Base-by-base conservation (phyloP, 2,113 vertebrate species). In the Prinia subflava region DNA sequence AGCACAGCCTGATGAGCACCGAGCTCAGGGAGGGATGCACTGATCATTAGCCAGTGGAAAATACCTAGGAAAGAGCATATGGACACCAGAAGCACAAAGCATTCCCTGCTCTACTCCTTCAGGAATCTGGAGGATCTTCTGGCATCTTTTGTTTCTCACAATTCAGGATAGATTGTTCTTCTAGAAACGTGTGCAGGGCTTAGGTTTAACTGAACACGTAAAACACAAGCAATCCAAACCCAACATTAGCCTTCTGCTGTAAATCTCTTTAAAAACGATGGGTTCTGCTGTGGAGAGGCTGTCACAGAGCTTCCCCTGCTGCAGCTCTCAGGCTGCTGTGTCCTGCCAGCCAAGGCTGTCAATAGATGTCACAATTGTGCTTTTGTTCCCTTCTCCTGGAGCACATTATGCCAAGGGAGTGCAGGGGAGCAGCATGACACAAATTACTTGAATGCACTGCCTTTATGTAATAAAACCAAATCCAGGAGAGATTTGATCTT, bases 361-460 rank as follows among this genome's bases (percentile, higher is more conserved):
- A 93, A 89, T 93, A 97, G 96, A 93, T 97, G 97, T 97, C 97
- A 97, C 83, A 91, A 94, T 97, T 83, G 95, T 63, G 92, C 96
- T 90, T 88, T n/a, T 56, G 37, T 33, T 96, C 64, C 63, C 10
- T 2, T 33, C 88, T 92, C 50, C 64, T 46, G 86, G 44, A 83
- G 41, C 63, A 55, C 75, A 30, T n/a, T 21, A 33, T 10, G 42
- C 77, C 65, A 28, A 50, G 31, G 1, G 5, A 77, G 74, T 67
- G 80, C 68, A 93, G 76, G 65, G n/a, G 20, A 83, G 68, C 89
- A 94, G 71, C 89, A 71, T 10, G 59, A 77, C 73, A 89, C 93
- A 92, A 94, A 89, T 89, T 89, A 93, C 91, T 87, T 74, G 85
- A 95, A 90, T 59, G 85, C 87, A 46, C 56, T 91, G 90, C 84